Base-by-base conservation (phyloP, 2,113 vertebrate species). In the Phylloscopus trochiloides region DNA sequence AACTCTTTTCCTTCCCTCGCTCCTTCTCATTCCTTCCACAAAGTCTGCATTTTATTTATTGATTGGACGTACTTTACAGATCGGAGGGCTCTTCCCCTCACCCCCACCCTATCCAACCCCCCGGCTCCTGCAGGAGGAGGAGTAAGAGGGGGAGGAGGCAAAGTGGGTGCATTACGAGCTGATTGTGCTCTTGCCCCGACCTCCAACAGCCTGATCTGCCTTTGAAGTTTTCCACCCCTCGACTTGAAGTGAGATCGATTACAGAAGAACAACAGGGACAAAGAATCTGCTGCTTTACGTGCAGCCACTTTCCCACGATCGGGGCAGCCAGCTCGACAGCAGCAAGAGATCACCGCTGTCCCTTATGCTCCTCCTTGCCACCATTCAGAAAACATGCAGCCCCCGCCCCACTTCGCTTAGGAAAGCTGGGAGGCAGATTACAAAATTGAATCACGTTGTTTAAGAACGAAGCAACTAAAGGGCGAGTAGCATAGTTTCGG, bases 251-350 rank as follows among this genome's bases (percentile, higher is more conserved):
- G 98, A 99, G 98, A 98, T 98, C 98, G 98, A 98, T 98, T 99
- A 98, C 98, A 98, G 92, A 97, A 97, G 97, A 98, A 98, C 98
- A 98, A 98, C 98, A 97, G 98, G 96, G 97, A 98, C 97, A 97
- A 96, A 98, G 98, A 97, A 98, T 96, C 97, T 82, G 97, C 96
- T 97, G 98, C 98, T 97, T 97, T 97, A 98, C 98, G 98, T 97
- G 97, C 95, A 97, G 97, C 97, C 97, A 95, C 98, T 98, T 99
- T 99, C 98, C 98, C 98, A 99, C 98, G 98, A 98, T 98, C 97
- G 78, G 97, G 95, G 92, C 97, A 94, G 97, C 71, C 96, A 87
- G 97, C 96, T 95, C 94, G 80, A 87, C 97, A 96, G 97, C 96
- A 94, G 93, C 95, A 15, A 95, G 96, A 22, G 82, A 94, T 86